Conservation (phyloP, 2,888 invertebrate species). For the Gastracanthus pulcherrimus region DNA sequence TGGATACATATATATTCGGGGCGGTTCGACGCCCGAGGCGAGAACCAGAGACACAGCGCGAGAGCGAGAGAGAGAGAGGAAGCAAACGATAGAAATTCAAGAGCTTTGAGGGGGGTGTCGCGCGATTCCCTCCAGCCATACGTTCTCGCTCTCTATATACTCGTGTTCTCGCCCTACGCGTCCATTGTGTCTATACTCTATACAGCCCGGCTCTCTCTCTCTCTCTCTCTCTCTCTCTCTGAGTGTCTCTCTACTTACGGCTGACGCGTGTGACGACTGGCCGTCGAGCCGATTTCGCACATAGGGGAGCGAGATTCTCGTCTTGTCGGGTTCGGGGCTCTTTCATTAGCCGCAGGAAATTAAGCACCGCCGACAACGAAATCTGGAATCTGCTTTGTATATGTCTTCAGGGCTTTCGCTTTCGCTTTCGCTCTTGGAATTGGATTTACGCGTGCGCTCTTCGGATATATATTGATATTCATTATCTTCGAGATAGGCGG, state of each 20-base stretch:
- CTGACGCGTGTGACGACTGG: background rate
- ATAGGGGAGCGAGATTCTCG: background rate
- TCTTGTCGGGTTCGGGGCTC: conserved; percentile 48
- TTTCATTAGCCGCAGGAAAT: conserved; percentile 77
- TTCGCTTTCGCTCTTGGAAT: background rate
- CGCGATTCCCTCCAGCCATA: conserved; percentile 10
- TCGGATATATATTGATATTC: conserved; percentile 34
- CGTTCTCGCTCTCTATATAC: background rate
- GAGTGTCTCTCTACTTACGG: conserved; percentile 7
- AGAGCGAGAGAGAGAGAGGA: background rate
- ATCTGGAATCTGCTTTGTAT: conserved; percentile 46
- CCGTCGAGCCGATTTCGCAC: background rate
- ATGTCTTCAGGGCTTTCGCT: background rate
- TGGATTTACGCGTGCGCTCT: conserved; percentile 23
- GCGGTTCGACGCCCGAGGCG: conserved; percentile 5
- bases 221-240: background rate
- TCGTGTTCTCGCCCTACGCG: background rate
- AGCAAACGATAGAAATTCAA: conserved; percentile 14
- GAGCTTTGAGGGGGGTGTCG: conserved; percentile 2
- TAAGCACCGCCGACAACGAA: conserved; percentile 67
- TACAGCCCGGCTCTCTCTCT: background rate
- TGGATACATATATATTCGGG: background rate
- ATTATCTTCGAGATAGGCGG: conserved; percentile 12
- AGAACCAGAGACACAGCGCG: background rate
- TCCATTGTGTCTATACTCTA: too few relatives aligned